Evolutionary conservation across 2,888 invertebrate species (phyloP).

Genomic region (Drosophila antonietae): DNA sequence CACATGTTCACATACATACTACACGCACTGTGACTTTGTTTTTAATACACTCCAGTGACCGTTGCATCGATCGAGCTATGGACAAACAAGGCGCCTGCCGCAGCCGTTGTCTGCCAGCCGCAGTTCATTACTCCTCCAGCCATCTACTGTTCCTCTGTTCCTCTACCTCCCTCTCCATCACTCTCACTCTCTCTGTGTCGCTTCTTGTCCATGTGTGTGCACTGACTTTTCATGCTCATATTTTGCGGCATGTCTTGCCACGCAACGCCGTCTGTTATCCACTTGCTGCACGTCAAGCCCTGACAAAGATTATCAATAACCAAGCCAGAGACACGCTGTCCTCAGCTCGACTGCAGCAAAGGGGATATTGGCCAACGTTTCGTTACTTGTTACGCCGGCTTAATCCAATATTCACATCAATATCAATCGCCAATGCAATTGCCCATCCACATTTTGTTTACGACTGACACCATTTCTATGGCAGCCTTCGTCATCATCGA

Average conservation of each 20-base stretch:
- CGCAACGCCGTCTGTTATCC: constrained; percentile 55
- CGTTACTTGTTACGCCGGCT: constrained; percentile 42
- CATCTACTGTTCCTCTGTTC: constrained; percentile 44
- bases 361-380: constrained; percentile 67
- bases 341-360: constrained; percentile 26
- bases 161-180: neutral
- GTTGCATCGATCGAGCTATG: constrained; percentile 70
- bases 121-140: constrained; percentile 75
- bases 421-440: constrained; percentile 49
- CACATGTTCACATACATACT: constrained; percentile 35
- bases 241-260: constrained; percentile 41
- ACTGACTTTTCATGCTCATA: constrained; percentile 67
- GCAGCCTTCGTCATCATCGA: constrained; percentile 50
- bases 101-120: constrained; percentile 51
- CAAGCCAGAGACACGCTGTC: constrained; percentile 47
- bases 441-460: constrained; percentile 44
- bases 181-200: neutral
- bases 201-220: constrained; percentile 26
- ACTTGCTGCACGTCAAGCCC: constrained; percentile 52
- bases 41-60: constrained; percentile 76
- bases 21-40: constrained; percentile 72
- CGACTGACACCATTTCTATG: constrained; percentile 51
- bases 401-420: constrained; percentile 56
- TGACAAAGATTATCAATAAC: constrained; percentile 77
- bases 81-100: constrained; percentile 69